A percentile compares a stretch with the other conserved stretches of the same genome.
phyloP scores from a whole-genome alignment of 2,888 invertebrate genomes.

The Nycteola revayana region DNA sequence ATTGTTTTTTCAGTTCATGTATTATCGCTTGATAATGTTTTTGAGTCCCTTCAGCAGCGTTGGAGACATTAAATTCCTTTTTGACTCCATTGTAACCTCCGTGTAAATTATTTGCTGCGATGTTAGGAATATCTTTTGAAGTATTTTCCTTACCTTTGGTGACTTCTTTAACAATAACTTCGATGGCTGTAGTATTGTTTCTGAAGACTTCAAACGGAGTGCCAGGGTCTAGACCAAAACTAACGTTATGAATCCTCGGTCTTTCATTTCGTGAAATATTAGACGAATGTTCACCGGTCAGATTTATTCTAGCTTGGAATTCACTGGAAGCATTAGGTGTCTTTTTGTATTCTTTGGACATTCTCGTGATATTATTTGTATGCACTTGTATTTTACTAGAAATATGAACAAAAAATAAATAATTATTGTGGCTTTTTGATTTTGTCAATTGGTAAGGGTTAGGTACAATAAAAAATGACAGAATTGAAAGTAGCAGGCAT shows the following conservation, averaged over 20 bases:
- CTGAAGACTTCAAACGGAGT: conserved; percentile 58
- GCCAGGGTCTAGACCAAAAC: conserved; percentile 28
- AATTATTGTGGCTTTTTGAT: conserved; percentile 9
- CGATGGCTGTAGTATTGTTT: conserved; percentile 64
- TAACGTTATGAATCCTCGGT: conserved; percentile 6
- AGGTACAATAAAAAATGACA: too few relatives aligned
- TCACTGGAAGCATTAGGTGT: background rate
- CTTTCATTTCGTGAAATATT: conserved; percentile 14
- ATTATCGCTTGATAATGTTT: conserved; percentile 47
- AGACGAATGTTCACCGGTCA: conserved; percentile 31
- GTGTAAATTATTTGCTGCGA: conserved; percentile 20
- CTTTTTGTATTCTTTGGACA: background rate
- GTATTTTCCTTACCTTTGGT: conserved; percentile 36
- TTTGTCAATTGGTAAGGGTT: conserved; percentile 6
- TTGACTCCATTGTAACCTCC: conserved; percentile 45
- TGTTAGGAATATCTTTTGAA: conserved; percentile 1
- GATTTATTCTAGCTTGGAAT: conserved; percentile 30
- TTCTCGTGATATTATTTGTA: conserved; percentile 14
- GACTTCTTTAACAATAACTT: conserved; percentile 63
- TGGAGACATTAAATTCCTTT: conserved; percentile 42
- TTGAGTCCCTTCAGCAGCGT: conserved; percentile 36
- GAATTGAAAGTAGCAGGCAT: too few relatives aligned
- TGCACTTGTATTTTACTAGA: conserved; percentile 33
- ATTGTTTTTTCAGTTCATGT: conserved; percentile 54
- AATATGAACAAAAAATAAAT: conserved; percentile 9